phyloP scores from a whole-genome alignment of 2,113 vertebrate genomes.

The Glaucomys volans region DNA sequence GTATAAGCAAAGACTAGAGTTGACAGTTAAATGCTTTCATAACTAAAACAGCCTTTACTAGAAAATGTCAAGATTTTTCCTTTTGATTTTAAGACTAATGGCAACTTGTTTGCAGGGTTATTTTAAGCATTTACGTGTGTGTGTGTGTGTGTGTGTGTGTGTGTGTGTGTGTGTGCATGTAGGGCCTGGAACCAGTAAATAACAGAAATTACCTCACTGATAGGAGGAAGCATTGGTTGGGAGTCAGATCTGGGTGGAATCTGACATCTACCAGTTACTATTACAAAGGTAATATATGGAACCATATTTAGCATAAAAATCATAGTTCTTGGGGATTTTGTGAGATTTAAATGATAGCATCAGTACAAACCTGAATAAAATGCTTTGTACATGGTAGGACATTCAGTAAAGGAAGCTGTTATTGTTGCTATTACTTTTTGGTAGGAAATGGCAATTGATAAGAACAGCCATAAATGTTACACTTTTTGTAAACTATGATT shows the following conservation, averaged over 20 bases:
- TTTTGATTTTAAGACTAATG: not conserved
- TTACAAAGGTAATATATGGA: not conserved
- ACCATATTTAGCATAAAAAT: not conserved
- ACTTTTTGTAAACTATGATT: not conserved
- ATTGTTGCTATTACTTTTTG: not conserved
- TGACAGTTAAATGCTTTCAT: constrained; percentile 46
- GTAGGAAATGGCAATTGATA: constrained; percentile 22
- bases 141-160: not conserved
- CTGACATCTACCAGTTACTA: not conserved
- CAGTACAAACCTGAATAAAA: not conserved
- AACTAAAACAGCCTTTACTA: constrained; percentile 32
- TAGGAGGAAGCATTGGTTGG: not conserved
- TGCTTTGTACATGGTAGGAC: not conserved
- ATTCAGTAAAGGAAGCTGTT: not conserved
- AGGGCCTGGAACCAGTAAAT: not conserved
- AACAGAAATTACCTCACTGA: not conserved
- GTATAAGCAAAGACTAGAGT: constrained; percentile 25
- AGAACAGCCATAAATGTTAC: not conserved
- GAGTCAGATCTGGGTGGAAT: not conserved
- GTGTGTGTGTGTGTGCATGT: too few species aligned
- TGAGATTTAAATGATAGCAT: not conserved
- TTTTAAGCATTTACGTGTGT: not conserved
- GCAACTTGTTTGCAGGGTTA: not conserved
- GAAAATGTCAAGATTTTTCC: not conserved
- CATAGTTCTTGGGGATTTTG: not conserved